Evolutionary conservation across 2,113 vertebrate species (phyloP).

Genomic region (Dipodomys ordii): DNA sequence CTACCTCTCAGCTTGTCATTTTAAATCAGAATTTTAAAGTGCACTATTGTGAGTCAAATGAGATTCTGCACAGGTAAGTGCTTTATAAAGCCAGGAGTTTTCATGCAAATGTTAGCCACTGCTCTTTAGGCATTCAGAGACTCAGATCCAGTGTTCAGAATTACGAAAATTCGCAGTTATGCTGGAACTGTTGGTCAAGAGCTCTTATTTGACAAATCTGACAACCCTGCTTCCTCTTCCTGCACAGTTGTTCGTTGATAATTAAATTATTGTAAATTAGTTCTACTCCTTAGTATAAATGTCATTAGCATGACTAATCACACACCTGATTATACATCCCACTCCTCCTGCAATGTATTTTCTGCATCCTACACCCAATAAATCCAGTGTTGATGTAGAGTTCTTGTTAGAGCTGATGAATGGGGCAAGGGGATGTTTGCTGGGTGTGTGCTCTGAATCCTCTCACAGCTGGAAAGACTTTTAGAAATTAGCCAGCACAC

Average conservation of each 20-base stretch:
- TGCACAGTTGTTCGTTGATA: constrained; percentile 57
- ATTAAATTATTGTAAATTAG: constrained; percentile 78
- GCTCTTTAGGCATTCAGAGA: background rate
- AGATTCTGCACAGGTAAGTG: background rate
- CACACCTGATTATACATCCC: constrained; percentile 71
- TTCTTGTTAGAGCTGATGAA: constrained; percentile 60
- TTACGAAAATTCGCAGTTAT: background rate
- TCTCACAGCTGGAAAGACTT: background rate
- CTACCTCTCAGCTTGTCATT: background rate
- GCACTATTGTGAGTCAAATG: background rate
- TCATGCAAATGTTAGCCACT: background rate
- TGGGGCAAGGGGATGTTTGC: background rate
- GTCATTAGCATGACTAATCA: constrained; percentile 77
- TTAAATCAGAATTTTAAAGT: background rate
- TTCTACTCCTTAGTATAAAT: constrained; percentile 67
- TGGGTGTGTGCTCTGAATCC: background rate
- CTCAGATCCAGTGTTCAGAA: background rate
- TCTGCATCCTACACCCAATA: constrained; percentile 8
- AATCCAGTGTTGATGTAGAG: background rate
- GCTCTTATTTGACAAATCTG: constrained; percentile 12
- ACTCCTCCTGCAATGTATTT: background rate
- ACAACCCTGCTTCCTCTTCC: constrained; percentile 32
- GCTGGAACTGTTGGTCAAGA: background rate
- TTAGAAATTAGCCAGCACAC: background rate
- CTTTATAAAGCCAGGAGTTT: background rate